Evolutionary conservation across 2,888 invertebrate species (phyloP), one percentile per base, ranked within the genome.

Genomic region (Dryomyza anilis): DNA sequence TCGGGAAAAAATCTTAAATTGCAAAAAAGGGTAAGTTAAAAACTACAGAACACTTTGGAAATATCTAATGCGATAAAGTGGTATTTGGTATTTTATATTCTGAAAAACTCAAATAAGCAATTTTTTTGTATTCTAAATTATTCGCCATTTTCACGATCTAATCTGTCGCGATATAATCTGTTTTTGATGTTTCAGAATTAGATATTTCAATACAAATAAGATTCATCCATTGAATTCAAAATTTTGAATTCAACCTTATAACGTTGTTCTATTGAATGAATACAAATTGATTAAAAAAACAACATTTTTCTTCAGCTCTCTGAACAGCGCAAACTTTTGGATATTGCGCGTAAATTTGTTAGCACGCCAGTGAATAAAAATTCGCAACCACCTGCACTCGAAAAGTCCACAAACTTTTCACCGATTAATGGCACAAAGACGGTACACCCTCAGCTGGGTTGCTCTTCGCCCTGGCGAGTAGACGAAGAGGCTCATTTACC

Each of bases 391-490:
- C 45, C 62, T 3, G 21, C 45, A 1, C 14, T 57, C 1, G 46
- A 53, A 3, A 29, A 52, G 25, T 33, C 36, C 0, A 16, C 63
- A 0, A 65, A 69, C 27, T 64, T 75, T 12, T 78, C 80, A 2
- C 77, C 81, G 14, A 76, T 61, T 39, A 19, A 76, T 46, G 2
- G 58, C 25, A 57, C 58, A 48, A 48, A 46, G 3, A 43, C 16
- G 29, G 45, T 25, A 1, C 64, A 36, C 23, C 14, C 53, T 10
- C 1, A 63, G 30, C 39, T 45, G 0, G 71, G 67, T n/a, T 65
- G 29, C 0, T 16, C 69, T 8, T 80, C 82, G 7, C 83, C 82
- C 0, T 82, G 83, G 82, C 78, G 82, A n/a, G 77, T 78, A 1
- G 58, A 75, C 2, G 77, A 79, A n/a, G 74, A 77, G 30, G 70